Percentiles rank a stretch among this genome's conserved stretches.
These are phyloP conservation scores for Cephalopholis sonnerati DNA, from an alignment of 2,113 vertebrate species.

Conservation along the genomic window DNA sequence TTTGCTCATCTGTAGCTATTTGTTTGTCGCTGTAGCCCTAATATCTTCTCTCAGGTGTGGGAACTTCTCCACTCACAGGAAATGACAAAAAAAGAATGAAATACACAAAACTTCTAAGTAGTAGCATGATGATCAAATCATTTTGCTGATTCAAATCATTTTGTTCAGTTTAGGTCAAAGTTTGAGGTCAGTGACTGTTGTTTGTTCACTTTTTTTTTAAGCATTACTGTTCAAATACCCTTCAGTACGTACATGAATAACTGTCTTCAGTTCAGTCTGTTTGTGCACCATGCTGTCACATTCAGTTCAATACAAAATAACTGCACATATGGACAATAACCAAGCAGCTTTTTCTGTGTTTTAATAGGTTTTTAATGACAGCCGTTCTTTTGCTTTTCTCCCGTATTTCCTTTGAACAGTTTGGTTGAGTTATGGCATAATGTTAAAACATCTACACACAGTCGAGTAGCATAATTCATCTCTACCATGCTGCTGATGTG, in stretches of 20 bases:
- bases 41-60: neutral
- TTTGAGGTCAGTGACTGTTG: neutral
- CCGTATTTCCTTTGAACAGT: neutral
- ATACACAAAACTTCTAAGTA: neutral
- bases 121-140: neutral
- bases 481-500: neutral
- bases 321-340: neutral
- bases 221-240: too few relatives aligned
- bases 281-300: neutral
- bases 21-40: too few relatives aligned
- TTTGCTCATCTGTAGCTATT: conserved; percentile 2
- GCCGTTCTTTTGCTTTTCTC: neutral
- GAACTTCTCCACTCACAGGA: neutral
- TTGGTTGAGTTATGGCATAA: conserved; percentile 1
- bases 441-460: neutral
- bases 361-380: neutral
- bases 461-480: neutral
- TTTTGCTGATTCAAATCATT: neutral
- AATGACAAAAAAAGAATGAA: neutral
- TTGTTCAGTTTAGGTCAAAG: neutral
- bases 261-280: neutral
- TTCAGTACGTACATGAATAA: neutral
- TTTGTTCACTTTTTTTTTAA: neutral
- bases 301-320: neutral
- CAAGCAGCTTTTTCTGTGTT: neutral